A percentile compares a stretch with the other conserved stretches of the same genome.
Evolutionary conservation across 2,888 invertebrate genomes (phyloP).

Genomic region (Hesperia comma): DNA sequence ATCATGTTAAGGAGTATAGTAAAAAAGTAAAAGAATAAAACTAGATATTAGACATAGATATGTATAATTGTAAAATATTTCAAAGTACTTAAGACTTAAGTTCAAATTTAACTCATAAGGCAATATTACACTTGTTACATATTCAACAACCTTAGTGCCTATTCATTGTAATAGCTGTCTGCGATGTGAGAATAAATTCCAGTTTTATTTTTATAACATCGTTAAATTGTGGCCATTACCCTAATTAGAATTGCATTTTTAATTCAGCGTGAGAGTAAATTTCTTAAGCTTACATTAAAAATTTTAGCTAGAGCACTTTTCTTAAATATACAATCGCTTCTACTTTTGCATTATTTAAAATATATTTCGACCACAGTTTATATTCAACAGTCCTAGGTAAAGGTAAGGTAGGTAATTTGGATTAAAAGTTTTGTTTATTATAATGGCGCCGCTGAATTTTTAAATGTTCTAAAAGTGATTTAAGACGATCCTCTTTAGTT

Average conservation of each 20-base stretch:
- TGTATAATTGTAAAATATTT: no score
- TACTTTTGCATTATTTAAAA: not conserved
- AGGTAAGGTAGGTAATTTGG: no score
- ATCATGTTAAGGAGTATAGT: no score
- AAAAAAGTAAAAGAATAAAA: no score
- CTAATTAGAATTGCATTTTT: slow-evolving; percentile 37
- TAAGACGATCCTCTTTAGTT: not conserved
- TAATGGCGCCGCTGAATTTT: no score
- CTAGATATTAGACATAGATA: no score
- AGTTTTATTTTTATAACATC: slow-evolving; percentile 35
- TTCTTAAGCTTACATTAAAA: slow-evolving; percentile 18
- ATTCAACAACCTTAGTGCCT: slow-evolving; percentile 25
- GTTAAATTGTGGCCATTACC: slow-evolving; percentile 34
- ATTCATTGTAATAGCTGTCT: slow-evolving; percentile 31
- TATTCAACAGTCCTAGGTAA: no score
- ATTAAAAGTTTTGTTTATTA: no score
- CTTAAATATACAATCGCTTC: not conserved
- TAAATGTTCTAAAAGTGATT: not conserved
- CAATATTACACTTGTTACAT: slow-evolving; percentile 40
- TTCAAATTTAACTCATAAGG: slow-evolving; percentile 28
- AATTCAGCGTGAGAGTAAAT: slow-evolving; percentile 32
- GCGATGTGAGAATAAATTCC: slow-evolving; percentile 27
- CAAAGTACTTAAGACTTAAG: slow-evolving; percentile 4
- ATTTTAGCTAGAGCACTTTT: slow-evolving; percentile 18
- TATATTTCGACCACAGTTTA: not conserved